A percentile compares a stretch with the other conserved stretches of the same genome.
phyloP scores from a whole-genome alignment of 2,888 invertebrate genomes.

The Eulithis prunata region DNA sequence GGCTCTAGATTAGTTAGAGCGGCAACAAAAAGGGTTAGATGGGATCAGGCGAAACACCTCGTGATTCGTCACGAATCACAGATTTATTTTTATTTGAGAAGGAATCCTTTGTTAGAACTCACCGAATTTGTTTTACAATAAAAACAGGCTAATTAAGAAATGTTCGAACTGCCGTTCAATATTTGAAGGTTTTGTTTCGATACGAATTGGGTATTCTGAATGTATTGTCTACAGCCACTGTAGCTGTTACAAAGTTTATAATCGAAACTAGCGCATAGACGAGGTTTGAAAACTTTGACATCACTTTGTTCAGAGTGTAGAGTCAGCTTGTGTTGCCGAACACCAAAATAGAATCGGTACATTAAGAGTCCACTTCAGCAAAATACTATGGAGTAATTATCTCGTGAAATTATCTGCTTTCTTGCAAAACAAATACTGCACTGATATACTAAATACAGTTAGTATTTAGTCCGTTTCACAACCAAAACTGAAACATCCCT shows the following conservation, averaged over 20 bases:
- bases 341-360: neutral
- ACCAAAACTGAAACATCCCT: too few relatives aligned
- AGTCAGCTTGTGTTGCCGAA: neutral
- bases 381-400: too few relatives aligned
- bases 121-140: slow-evolving; percentile 82
- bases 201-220: slow-evolving; percentile 58
- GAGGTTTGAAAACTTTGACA: neutral
- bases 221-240: slow-evolving; percentile 47
- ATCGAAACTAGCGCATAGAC: slow-evolving; percentile 2
- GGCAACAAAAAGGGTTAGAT: slow-evolving; percentile 79
- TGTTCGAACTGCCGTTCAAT: slow-evolving; percentile 74
- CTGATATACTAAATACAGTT: too few relatives aligned
- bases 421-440: too few relatives aligned
- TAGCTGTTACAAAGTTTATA: slow-evolving; percentile 12
- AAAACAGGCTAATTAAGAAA: slow-evolving; percentile 82
- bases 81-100: slow-evolving; percentile 80
- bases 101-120: slow-evolving; percentile 78
- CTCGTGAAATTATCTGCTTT: too few relatives aligned
- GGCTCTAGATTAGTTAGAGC: slow-evolving; percentile 79
- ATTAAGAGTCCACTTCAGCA: too few relatives aligned
- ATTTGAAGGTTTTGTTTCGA: slow-evolving; percentile 62
- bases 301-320: neutral
- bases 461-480: too few relatives aligned
- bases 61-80: slow-evolving; percentile 81
- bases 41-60: slow-evolving; percentile 77